Conservation (phyloP, 2,797 vertebrate genomes). For the Centroberyx gerrardi region DNA sequence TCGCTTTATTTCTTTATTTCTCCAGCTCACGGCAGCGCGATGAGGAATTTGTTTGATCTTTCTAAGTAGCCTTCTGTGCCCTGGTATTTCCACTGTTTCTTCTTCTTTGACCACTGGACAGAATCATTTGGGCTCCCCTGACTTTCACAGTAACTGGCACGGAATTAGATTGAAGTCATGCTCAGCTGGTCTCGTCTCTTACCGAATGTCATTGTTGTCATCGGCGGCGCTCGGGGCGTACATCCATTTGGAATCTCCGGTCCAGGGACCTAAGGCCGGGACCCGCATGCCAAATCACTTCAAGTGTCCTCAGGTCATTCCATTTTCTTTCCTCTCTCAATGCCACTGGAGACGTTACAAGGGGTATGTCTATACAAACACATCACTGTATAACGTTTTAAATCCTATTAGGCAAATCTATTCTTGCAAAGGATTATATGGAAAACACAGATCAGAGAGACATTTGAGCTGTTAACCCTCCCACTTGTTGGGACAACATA, state of each 20-base stretch:
- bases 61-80: constrained; percentile 20
- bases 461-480: background rate
- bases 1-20: background rate
- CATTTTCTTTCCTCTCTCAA: background rate
- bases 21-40: constrained; percentile 10
- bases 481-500: background rate
- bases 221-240: constrained; percentile 35
- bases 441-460: background rate
- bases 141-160: constrained; percentile 74
- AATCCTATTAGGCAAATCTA: background rate
- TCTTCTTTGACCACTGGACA: constrained; percentile 62
- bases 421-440: background rate
- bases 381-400: background rate
- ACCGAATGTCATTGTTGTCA: constrained; percentile 75
- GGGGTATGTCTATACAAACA: constrained; percentile 23
- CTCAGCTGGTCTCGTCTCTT: constrained; percentile 67
- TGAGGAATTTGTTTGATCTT: constrained; percentile 26
- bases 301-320: constrained; percentile 50
- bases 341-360: background rate
- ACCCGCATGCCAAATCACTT: constrained; percentile 64
- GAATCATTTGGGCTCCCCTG: constrained; percentile 66
- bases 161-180: constrained; percentile 79
- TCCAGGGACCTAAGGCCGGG: constrained; percentile 7
- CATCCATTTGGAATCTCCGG: constrained; percentile 46
- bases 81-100: constrained; percentile 42